These are phyloP conservation scores for Carassius auratus DNA, from an alignment of 2,113 vertebrate species.

Conservation along the genomic window DNA sequence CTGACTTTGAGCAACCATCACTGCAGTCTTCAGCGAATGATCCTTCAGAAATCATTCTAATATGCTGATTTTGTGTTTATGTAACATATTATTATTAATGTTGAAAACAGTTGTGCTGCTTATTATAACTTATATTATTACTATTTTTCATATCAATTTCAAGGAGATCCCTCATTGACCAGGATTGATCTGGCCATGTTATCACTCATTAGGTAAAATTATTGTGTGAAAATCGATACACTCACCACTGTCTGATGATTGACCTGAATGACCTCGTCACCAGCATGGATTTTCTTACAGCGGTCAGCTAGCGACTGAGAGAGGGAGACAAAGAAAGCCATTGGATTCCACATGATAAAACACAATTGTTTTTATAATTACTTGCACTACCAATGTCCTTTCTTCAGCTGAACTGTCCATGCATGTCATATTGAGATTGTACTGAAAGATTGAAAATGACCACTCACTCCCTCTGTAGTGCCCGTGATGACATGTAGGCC, in stretches of 20 bases:
- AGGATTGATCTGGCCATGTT: neutral
- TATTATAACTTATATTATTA: too few relatives aligned
- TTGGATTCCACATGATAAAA: slow-evolving; percentile 1
- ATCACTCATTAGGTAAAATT: neutral
- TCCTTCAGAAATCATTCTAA: too few relatives aligned
- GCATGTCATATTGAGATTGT: slow-evolving; percentile 14
- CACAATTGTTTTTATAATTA: neutral
- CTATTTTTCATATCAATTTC: neutral
- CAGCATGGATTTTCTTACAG: slow-evolving; percentile 82
- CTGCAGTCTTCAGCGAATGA: neutral
- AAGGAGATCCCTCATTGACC: neutral
- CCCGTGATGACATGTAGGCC: slow-evolving; percentile 60
- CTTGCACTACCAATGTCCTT: neutral
- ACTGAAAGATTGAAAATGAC: slow-evolving; percentile 33
- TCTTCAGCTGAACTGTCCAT: neutral
- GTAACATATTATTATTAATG: neutral
- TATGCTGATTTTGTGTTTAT: too few relatives aligned
- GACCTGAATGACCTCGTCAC: slow-evolving; percentile 83
- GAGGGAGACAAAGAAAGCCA: neutral
- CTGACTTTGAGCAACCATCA: neutral
- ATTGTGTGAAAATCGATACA: neutral
- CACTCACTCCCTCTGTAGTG: slow-evolving; percentile 52
- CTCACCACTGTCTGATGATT: slow-evolving; percentile 81
- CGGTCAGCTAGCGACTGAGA: slow-evolving; percentile 79
- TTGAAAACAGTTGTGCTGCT: too few relatives aligned